Evolutionary conservation across 2,888 invertebrate species (phyloP).

Genomic region (Norana najaformis): DNA sequence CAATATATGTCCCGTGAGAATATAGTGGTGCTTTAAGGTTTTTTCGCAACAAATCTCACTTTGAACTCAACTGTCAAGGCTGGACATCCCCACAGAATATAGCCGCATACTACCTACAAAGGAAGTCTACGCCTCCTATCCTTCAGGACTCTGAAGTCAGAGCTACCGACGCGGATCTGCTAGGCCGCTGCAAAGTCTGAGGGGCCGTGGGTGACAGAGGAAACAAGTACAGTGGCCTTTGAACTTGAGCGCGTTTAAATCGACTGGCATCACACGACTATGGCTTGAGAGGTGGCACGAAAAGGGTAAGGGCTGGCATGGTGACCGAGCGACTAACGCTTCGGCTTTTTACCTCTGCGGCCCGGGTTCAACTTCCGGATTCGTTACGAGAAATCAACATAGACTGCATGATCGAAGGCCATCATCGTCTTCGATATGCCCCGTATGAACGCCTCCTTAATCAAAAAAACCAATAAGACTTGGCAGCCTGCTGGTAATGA

Average conservation of each 20-base stretch:
- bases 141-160: background rate
- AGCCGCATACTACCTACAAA: background rate
- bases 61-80: background rate
- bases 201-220: background rate
- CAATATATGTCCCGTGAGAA: too few relatives aligned
- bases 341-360: background rate
- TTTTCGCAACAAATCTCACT: background rate
- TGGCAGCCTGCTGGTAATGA: background rate
- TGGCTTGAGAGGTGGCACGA: too few relatives aligned
- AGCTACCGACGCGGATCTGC: background rate
- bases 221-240: background rate
- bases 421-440: too few relatives aligned
- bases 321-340: background rate
- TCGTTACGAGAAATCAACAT: too few relatives aligned
- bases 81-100: background rate
- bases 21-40: background rate
- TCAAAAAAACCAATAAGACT: background rate
- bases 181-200: background rate
- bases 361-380: too few relatives aligned
- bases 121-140: background rate
- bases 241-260: background rate
- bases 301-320: background rate
- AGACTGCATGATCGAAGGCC: too few relatives aligned
- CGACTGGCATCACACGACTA: background rate
- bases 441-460: background rate